Evolutionary conservation across 2,113 vertebrate species (phyloP).

Genomic region (Sminthopsis crassicaudata): DNA sequence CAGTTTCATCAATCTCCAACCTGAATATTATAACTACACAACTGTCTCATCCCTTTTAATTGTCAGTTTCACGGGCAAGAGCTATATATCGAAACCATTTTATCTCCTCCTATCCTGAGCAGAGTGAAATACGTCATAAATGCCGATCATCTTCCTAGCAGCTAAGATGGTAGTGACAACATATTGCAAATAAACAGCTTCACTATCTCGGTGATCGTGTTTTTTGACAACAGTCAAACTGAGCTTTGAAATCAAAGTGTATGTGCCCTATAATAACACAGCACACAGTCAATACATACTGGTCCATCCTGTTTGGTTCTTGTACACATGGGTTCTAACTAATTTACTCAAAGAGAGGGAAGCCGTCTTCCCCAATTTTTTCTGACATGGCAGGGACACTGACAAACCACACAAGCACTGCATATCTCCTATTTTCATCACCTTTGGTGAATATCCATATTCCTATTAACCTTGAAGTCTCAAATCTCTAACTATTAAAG

Average conservation of each 20-base stretch:
- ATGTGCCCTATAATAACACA: background rate
- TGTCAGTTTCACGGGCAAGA: background rate
- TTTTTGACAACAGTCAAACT: background rate
- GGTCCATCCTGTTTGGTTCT: background rate
- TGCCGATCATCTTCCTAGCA: background rate
- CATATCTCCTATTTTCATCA: background rate
- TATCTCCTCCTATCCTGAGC: background rate
- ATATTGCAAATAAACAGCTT: too few species aligned
- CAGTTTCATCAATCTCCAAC: background rate
- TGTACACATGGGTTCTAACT: background rate
- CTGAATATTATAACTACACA: background rate
- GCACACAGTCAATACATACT: background rate
- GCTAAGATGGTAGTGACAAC: background rate
- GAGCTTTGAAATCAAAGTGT: background rate
- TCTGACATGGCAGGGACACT: background rate
- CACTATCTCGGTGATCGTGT: background rate
- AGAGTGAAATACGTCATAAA: background rate
- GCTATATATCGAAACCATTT: background rate
- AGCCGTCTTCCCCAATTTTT: background rate
- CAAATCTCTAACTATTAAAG: background rate
- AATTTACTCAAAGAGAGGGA: background rate
- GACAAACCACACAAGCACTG: background rate
- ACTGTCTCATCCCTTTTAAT: too few species aligned
- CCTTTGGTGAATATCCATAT: background rate
- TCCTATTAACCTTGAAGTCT: background rate